Evolutionary conservation across 1,140 invertebrate genomes (phyloP), one percentile per base, ranked within the genome.

Genomic region (Bombus huntii): DNA sequence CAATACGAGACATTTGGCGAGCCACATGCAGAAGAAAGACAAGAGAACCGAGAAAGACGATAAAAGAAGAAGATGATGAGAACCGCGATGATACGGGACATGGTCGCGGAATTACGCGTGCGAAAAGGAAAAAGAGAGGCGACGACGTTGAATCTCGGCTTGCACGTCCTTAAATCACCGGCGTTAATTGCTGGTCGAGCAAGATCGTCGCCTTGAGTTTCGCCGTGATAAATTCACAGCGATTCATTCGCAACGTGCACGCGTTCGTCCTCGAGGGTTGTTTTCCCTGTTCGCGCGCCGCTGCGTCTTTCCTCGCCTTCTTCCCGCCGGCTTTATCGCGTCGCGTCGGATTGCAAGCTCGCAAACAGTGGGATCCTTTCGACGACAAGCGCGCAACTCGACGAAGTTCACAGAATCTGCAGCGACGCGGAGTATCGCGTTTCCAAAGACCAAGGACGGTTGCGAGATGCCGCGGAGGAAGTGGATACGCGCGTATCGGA

Each of bases 111-210:
- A 53, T 53, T 47, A 37, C 37, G 53, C 42, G 65, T 25, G 44
- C 8, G 53, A 78, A 53, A 22, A 81, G 34, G 53, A 28, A 57
- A 87, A 80, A 44, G 70, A 70, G 47, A 87, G 74, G 82, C 80
- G 70, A 65, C 72, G 86, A 88, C 83, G 57, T 75, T 70, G 39
- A 76, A 62, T 71, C 47, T 44, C 80, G 68, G 74, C 62, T 8
- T 53, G 59, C 68, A 75, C 77, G 81, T 74, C 59, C 86, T 83
- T 91, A 91, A 92, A 92, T 92, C 91, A 91, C 85, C 73, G 70
- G 72, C 86, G 84, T 89, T 92, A 91, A 92, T 92, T 89, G 88
- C 88, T 37, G 71, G 57, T 34, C 70, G 85, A 59, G n/a, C 53
- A 85, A 66, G 74, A 78, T 57, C 72, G 72, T 87, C 71, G 59